A percentile compares a stretch with the other conserved stretches of the same genome.
phyloP scores from a whole-genome alignment of 2,888 invertebrate genomes.

The Ormyrus pomaceus region DNA sequence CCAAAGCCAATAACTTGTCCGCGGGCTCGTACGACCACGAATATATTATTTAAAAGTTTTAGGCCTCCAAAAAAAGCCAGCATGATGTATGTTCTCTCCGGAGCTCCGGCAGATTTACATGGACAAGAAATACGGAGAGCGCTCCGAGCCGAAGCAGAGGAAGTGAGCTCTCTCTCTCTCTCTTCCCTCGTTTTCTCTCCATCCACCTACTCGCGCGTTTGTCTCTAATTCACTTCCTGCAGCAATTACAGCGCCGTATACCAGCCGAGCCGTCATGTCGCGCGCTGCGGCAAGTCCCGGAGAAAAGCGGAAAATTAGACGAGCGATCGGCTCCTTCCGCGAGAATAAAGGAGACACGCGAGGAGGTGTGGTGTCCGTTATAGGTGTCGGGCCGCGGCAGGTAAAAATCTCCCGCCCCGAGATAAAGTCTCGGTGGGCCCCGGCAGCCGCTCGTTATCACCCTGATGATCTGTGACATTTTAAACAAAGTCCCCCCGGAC shows the following conservation, averaged over 20 bases:
- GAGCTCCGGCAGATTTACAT: slow-evolving; percentile 36
- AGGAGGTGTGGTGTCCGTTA: slow-evolving; percentile 62
- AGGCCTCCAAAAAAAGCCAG: neutral
- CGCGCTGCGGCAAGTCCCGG: neutral
- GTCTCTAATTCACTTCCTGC: slow-evolving; percentile 53
- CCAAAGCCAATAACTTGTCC: slow-evolving; percentile 21
- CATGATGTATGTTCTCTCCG: slow-evolving; percentile 27
- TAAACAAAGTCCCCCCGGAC: slow-evolving; percentile 60
- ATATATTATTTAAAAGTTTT: slow-evolving; percentile 17
- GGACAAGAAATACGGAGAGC: slow-evolving; percentile 46
- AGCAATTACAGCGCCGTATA: slow-evolving; percentile 42
- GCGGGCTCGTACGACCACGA: neutral
- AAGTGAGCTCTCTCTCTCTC: slow-evolving; percentile 28
- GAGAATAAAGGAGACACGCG: slow-evolving; percentile 11
- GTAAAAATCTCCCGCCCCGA: slow-evolving; percentile 59
- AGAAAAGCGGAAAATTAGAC: slow-evolving; percentile 57
- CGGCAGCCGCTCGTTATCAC: slow-evolving; percentile 60
- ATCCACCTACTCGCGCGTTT: slow-evolving; percentile 47
- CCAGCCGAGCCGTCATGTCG: slow-evolving; percentile 1
- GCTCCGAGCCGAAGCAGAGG: slow-evolving; percentile 29
- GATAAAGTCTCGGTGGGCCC: slow-evolving; percentile 31
- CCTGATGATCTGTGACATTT: slow-evolving; percentile 68
- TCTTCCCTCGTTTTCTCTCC: neutral
- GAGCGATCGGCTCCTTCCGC: slow-evolving; percentile 60
- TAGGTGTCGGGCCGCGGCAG: slow-evolving; percentile 54